A percentile compares a stretch with the other conserved stretches of the same genome.
These are phyloP conservation scores for Diabrotica undecimpunctata DNA, from an alignment of 1,140 invertebrate genomes.

Conservation along the genomic window DNA sequence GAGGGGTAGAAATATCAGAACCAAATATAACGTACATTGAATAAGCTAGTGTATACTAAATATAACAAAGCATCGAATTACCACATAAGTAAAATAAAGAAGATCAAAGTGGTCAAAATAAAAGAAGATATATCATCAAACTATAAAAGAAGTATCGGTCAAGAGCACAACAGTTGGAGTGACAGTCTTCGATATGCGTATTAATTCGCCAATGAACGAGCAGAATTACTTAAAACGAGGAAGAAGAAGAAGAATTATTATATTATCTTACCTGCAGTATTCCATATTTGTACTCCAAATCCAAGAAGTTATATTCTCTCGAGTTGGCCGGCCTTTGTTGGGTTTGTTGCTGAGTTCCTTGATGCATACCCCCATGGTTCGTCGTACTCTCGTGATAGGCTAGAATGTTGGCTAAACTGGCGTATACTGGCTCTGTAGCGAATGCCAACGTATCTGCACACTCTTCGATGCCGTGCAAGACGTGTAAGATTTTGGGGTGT, in stretches of 20 bases:
- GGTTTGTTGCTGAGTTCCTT: constrained; percentile 47
- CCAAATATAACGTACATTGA: no score
- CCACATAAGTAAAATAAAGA: neutral
- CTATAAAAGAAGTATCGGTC: neutral
- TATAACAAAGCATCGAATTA: no score
- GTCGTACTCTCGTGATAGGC: constrained; percentile 57
- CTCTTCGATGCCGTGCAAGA: constrained; percentile 75
- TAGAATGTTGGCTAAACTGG: constrained; percentile 83
- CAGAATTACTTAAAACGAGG: neutral
- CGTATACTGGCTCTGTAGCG: constrained; percentile 83
- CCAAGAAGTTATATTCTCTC: constrained; percentile 82
- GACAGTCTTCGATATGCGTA: neutral
- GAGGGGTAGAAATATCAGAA: no score
- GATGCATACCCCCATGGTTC: constrained; percentile 43
- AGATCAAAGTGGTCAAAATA: neutral
- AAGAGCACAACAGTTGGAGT: neutral
- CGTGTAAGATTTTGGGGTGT: constrained; percentile 79
- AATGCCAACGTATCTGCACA: constrained; percentile 85
- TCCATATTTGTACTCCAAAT: constrained; percentile 91
- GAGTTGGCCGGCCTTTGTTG: constrained; percentile 56
- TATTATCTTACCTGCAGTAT: constrained; percentile 72
- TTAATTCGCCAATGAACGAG: neutral
- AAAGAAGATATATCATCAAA: neutral
- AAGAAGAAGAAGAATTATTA: neutral
- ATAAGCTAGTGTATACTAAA: no score